Percentiles rank a stretch among this genome's conserved stretches.
Evolutionary conservation across 2,797 vertebrate species (phyloP).

Genomic region (Enteromius thamalakanensis): DNA sequence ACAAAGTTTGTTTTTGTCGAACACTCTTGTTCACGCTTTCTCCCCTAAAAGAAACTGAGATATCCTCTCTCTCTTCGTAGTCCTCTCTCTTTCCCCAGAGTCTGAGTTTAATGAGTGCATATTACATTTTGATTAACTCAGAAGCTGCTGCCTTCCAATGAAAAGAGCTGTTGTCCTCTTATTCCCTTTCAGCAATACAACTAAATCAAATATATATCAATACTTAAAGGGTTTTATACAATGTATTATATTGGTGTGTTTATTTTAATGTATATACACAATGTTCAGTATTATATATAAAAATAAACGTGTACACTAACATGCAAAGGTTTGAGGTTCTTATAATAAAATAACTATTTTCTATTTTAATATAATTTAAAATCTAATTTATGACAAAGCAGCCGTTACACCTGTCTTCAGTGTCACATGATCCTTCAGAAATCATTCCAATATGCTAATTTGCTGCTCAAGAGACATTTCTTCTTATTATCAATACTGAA

Average conservation of each 20-base stretch:
- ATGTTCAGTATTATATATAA: neutral
- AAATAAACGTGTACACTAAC: neutral
- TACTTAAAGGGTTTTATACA: slow-evolving; percentile 16
- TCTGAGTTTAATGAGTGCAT: slow-evolving; percentile 25
- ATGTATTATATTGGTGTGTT: neutral
- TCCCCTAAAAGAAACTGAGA: neutral
- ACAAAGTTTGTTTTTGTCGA: slow-evolving; percentile 35
- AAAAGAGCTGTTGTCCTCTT: slow-evolving; percentile 47
- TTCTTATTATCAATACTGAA: neutral
- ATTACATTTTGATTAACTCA: slow-evolving; percentile 42
- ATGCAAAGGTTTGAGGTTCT: neutral
- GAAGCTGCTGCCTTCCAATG: slow-evolving; percentile 27
- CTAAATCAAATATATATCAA: slow-evolving; percentile 22
- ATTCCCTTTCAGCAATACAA: slow-evolving; percentile 12
- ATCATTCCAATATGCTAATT: neutral
- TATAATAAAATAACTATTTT: neutral
- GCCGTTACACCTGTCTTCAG: neutral
- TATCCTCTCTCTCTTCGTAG: neutral
- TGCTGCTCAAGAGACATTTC: neutral
- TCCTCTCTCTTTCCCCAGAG: slow-evolving; percentile 17
- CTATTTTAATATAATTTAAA: neutral
- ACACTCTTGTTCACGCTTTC: neutral
- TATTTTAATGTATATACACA: neutral
- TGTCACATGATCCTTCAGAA: neutral
- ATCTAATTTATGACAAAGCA: neutral